Percentiles rank a stretch among this genome's conserved stretches.
These are phyloP conservation scores for Scaptomyza cyrtandrae DNA, from an alignment of 2,888 invertebrate species.

Conservation along the genomic window DNA sequence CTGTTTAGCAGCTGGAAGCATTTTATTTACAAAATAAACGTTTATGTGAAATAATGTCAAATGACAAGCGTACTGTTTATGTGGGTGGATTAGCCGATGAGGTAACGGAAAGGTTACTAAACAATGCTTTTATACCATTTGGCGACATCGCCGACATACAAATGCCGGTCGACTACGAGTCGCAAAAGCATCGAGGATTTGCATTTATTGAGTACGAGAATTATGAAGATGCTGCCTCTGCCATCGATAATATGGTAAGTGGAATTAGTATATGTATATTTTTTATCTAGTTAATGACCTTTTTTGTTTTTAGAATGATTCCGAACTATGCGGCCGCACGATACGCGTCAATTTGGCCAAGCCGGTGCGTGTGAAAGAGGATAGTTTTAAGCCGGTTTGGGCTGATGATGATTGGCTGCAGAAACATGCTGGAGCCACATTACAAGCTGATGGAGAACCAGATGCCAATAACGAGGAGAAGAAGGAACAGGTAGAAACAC, in stretches of 20 bases:
- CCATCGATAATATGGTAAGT: slow-evolving; percentile 98
- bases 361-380: slow-evolving; percentile 98
- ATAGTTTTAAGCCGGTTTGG: slow-evolving; percentile 98
- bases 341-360: slow-evolving; percentile 98
- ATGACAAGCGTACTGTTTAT: slow-evolving; percentile 92
- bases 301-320: slow-evolving; percentile 92
- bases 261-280: neutral
- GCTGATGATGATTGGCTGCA: slow-evolving; percentile 99
- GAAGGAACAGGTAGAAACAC: slow-evolving; percentile 46
- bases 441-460: slow-evolving; percentile 85
- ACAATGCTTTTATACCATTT: slow-evolving; percentile 99
- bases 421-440: slow-evolving; percentile 97
- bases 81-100: slow-evolving; percentile 96
- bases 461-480: slow-evolving; percentile 19
- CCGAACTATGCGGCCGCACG: slow-evolving; percentile 98
- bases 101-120: slow-evolving; percentile 97
- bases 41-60: slow-evolving; percentile 84
- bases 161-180: slow-evolving; percentile 98
- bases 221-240: slow-evolving; percentile 98
- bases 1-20: slow-evolving; percentile 21
- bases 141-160: slow-evolving; percentile 99
- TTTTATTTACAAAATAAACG: slow-evolving; percentile 51
- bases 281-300: neutral
- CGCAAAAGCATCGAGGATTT: slow-evolving; percentile 98
- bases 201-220: slow-evolving; percentile 99